Conservation (phyloP, 2,888 invertebrate species). For the Apoderus coryli region DNA sequence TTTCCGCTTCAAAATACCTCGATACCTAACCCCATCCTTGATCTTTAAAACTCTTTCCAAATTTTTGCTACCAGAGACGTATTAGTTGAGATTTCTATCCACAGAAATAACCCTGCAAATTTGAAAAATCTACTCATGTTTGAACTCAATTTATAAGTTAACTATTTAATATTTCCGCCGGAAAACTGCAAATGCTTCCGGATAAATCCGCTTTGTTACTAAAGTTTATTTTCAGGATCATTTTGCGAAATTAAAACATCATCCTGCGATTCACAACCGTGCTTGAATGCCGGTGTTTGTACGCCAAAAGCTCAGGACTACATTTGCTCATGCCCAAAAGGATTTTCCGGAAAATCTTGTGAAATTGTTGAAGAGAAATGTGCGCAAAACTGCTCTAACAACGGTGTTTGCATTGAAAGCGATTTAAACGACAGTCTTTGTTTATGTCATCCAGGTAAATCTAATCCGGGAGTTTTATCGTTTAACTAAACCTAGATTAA, state of each 20-base stretch:
- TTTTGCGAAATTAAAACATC: conserved; percentile 36
- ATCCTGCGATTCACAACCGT: conserved; percentile 38
- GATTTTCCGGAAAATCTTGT: conserved; percentile 37
- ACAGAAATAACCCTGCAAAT: no score
- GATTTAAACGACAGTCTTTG: conserved; percentile 33
- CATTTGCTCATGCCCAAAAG: conserved; percentile 36
- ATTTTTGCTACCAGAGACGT: no score
- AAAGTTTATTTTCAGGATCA: conserved; percentile 30
- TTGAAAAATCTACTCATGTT: no score
- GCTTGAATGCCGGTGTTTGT: conserved; percentile 40
- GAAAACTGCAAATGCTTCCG: no score
- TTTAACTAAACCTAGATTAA: no score
- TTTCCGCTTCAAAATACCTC: no score
- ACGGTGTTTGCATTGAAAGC: conserved; percentile 34
- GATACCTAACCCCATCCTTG: no score
- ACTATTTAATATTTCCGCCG: no score
- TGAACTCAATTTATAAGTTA: no score
- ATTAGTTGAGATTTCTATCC: no score
- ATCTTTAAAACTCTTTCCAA: no score
- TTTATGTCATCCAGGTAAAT: conserved; percentile 27
- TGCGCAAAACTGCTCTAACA: conserved; percentile 34
- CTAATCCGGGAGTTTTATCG: not conserved
- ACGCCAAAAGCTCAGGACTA: conserved; percentile 21
- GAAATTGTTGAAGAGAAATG: conserved; percentile 32
- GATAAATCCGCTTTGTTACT: no score